A percentile compares a stretch with the other conserved stretches of the same genome.
phyloP scores from a whole-genome alignment of 2,888 invertebrate genomes.

The Calameuta filiformis region DNA sequence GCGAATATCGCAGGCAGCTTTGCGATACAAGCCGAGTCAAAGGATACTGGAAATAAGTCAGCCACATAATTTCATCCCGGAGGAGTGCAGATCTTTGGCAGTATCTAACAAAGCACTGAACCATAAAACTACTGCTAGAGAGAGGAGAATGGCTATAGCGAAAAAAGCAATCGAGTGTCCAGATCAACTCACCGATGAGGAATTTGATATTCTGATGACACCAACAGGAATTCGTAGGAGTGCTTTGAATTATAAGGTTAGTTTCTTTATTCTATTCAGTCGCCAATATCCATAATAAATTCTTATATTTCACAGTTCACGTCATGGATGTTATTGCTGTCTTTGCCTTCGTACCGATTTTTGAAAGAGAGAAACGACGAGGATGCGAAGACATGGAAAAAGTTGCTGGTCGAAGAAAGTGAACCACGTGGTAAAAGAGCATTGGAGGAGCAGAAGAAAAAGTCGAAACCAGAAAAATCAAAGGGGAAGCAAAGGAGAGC shows the following conservation, averaged over 20 bases:
- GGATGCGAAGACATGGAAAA: slow-evolving; percentile 36
- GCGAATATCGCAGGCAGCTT: slow-evolving; percentile 33
- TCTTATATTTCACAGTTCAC: slow-evolving; percentile 33
- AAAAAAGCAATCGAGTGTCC: slow-evolving; percentile 35
- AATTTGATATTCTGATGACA: slow-evolving; percentile 36
- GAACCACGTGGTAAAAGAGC: slow-evolving; percentile 36
- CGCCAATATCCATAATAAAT: background rate
- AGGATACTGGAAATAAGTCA: slow-evolving; percentile 37
- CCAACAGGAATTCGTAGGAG: slow-evolving; percentile 34
- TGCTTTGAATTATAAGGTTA: slow-evolving; percentile 41
- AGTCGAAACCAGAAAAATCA: slow-evolving; percentile 2
- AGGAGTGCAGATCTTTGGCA: slow-evolving; percentile 25
- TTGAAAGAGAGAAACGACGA: slow-evolving; percentile 38
- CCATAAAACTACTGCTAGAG: slow-evolving; percentile 17
- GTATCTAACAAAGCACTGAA: slow-evolving; percentile 14
- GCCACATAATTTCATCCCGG: slow-evolving; percentile 26
- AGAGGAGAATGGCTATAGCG: slow-evolving; percentile 15
- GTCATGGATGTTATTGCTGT: slow-evolving; percentile 41
- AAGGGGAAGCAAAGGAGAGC: slow-evolving; percentile 11
- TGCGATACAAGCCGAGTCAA: slow-evolving; percentile 37
- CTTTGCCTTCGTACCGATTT: slow-evolving; percentile 40
- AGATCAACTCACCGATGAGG: slow-evolving; percentile 34
- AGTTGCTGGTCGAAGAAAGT: slow-evolving; percentile 30
- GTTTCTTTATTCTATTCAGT: background rate
- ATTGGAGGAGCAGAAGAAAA: slow-evolving; percentile 23